phyloP scores from a whole-genome alignment of 2,888 invertebrate genomes.

The Andrena fulva region DNA sequence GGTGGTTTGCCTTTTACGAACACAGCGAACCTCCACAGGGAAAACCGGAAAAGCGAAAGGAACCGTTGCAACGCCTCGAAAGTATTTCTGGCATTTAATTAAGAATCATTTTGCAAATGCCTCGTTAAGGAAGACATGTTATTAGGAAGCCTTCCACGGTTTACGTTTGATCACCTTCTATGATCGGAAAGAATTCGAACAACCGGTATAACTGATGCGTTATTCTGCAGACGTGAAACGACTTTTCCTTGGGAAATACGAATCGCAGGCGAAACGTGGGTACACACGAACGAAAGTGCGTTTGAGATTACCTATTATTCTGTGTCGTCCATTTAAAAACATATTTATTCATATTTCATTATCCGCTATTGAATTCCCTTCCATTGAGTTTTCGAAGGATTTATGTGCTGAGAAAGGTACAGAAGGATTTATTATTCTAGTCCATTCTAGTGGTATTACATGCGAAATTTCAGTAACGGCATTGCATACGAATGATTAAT shows the following conservation, averaged over 20 bases:
- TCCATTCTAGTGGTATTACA: background rate
- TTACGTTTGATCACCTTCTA: slow-evolving; percentile 42
- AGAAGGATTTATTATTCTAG: slow-evolving; percentile 16
- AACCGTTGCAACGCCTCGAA: slow-evolving; percentile 52
- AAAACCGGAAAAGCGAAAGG: slow-evolving; percentile 69
- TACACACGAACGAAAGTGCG: background rate
- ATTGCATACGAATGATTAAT: slow-evolving; percentile 28
- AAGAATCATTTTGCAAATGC: slow-evolving; percentile 51
- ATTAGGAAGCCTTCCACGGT: slow-evolving; percentile 47
- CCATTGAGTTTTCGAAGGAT: slow-evolving; percentile 7
- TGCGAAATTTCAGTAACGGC: slow-evolving; percentile 22
- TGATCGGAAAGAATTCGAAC: slow-evolving; percentile 34
- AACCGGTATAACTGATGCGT: slow-evolving; percentile 7
- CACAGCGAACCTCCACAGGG: slow-evolving; percentile 46
- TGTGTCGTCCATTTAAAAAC: background rate
- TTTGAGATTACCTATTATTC: background rate
- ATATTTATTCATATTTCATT: slow-evolving; percentile 3
- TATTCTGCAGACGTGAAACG: background rate
- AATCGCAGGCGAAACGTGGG: background rate
- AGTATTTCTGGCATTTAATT: slow-evolving; percentile 60
- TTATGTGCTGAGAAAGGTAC: background rate
- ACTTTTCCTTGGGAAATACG: background rate
- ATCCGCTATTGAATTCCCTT: background rate
- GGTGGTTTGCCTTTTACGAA: slow-evolving; percentile 55
- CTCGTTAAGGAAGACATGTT: slow-evolving; percentile 59